phyloP scores from a whole-genome alignment of 2,113 vertebrate species.

The Lampris megalopsis region DNA sequence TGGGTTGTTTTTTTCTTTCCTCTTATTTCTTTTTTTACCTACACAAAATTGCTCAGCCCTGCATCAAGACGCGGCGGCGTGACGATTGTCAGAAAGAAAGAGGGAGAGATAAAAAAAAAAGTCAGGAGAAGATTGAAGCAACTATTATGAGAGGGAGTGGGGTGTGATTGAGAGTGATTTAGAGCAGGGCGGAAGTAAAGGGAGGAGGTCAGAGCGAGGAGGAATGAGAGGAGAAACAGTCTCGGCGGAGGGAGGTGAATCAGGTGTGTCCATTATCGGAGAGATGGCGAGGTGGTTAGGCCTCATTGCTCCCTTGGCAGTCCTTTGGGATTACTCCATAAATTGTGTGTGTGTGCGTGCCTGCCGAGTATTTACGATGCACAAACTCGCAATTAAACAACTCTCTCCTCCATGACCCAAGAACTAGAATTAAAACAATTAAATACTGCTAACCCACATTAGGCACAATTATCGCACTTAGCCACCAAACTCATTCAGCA shows the following conservation, averaged over 20 bases:
- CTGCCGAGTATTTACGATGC: conserved; percentile 72
- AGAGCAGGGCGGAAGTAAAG: conserved; percentile 25
- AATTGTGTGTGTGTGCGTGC: conserved; percentile 24
- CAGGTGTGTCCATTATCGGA: conserved; percentile 54
- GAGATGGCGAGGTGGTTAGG: conserved; percentile 45
- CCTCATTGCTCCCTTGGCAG: conserved; percentile 65
- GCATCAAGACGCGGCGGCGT: conserved; percentile 7
- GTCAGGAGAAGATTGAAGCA: not conserved
- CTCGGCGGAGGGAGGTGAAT: conserved; percentile 43
- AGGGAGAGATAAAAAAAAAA: not conserved
- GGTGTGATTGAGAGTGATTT: conserved; percentile 6
- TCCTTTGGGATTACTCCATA: conserved; percentile 49
- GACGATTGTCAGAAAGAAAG: conserved; percentile 14
- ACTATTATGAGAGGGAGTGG: conserved; percentile 10
- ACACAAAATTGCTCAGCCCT: not conserved
- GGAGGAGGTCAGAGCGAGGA: conserved; percentile 33
- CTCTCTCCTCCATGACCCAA: conserved; percentile 64
- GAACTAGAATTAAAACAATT: conserved; percentile 79
- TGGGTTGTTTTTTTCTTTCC: conserved; percentile 41
- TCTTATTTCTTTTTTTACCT: not conserved
- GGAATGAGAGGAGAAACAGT: conserved; percentile 10
- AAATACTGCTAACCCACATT: conserved; percentile 79
- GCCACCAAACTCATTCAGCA: conserved; percentile 36
- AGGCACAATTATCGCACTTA: conserved; percentile 76
- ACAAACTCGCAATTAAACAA: conserved; percentile 67